These are phyloP conservation scores for Axinella damicornis DNA, from an alignment of 37 sponge, comb jelly and placozoan genomes.

Conservation along the genomic window DNA sequence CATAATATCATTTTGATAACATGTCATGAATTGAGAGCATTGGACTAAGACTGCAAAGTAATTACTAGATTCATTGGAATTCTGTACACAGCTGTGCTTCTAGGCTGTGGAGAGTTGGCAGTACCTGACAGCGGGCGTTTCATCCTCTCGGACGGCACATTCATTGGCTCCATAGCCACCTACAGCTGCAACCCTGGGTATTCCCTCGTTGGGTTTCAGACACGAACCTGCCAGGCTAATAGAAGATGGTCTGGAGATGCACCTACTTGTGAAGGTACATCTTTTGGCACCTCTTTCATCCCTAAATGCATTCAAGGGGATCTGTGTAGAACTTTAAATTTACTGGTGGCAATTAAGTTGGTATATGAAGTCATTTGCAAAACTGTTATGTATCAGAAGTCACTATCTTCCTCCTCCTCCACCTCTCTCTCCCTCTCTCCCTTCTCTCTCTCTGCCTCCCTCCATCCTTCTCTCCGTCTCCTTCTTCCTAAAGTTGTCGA, in stretches of 20 bases:
- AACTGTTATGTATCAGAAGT: no score
- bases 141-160: conserved; percentile 11
- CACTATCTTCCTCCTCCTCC: background rate
- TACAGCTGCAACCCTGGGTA: conserved; percentile 58
- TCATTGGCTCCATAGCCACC: conserved; percentile 36
- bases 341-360: no score
- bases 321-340: no score
- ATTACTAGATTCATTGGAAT: no score
- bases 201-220: conserved; percentile 16
- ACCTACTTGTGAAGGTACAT: conserved; percentile 46
- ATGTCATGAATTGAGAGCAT: no score
- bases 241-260: conserved; percentile 47
- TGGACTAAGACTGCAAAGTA: no score
- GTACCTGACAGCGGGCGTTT: conserved; percentile 53
- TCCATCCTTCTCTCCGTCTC: background rate
- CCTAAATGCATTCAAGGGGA: no score
- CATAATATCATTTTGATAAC: no score
- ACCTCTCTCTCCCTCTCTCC: background rate
- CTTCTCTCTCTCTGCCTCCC: background rate
- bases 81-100: no score
- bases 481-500: conserved; percentile 40
- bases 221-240: conserved; percentile 47
- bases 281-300: no score
- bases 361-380: no score
- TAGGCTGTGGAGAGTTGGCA: conserved; percentile 40